phyloP scores from a whole-genome alignment of 1,140 invertebrate genomes.

The Thalassaphorura encarpata region DNA sequence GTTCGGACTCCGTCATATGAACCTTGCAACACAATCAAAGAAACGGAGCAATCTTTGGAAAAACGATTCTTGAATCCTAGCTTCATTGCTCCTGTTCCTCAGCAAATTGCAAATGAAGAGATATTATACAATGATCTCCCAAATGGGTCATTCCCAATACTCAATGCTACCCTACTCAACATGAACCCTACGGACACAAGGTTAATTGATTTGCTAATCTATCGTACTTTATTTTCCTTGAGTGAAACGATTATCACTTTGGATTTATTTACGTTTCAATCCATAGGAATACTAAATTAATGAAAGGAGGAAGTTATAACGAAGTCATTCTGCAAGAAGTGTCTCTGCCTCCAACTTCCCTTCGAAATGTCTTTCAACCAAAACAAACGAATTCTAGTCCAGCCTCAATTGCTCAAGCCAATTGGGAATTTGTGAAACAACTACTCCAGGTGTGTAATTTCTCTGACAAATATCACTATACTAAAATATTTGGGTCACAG shows the following conservation, averaged over 20 bases:
- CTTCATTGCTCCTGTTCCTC: slow-evolving; percentile 63
- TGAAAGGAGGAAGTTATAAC: slow-evolving; percentile 22
- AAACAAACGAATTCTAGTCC: slow-evolving; percentile 55
- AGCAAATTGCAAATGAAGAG: slow-evolving; percentile 46
- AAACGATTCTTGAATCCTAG: slow-evolving; percentile 63
- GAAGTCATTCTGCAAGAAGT: slow-evolving; percentile 27
- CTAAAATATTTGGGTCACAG: background rate
- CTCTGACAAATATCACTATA: too few relatives aligned
- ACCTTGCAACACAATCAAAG: slow-evolving; percentile 57
- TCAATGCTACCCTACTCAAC: slow-evolving; percentile 64
- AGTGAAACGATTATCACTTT: too few relatives aligned
- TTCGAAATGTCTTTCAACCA: slow-evolving; percentile 37
- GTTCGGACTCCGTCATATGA: slow-evolving; percentile 68
- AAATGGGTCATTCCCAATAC: slow-evolving; percentile 55
- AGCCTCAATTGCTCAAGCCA: slow-evolving; percentile 87
- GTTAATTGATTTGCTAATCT: too few relatives aligned
- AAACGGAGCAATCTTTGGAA: slow-evolving; percentile 59
- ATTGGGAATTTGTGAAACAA: slow-evolving; percentile 97
- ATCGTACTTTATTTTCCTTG: too few relatives aligned
- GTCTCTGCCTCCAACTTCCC: slow-evolving; percentile 19
- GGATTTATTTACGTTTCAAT: background rate
- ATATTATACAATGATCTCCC: slow-evolving; percentile 18
- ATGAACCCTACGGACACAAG: slow-evolving; percentile 52
- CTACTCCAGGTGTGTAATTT: slow-evolving; percentile 65
- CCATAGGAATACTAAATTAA: slow-evolving; percentile 25